Evolutionary conservation across 2,113 vertebrate species (phyloP), one percentile per base, ranked within the genome.

Genomic region (Menura novaehollandiae): DNA sequence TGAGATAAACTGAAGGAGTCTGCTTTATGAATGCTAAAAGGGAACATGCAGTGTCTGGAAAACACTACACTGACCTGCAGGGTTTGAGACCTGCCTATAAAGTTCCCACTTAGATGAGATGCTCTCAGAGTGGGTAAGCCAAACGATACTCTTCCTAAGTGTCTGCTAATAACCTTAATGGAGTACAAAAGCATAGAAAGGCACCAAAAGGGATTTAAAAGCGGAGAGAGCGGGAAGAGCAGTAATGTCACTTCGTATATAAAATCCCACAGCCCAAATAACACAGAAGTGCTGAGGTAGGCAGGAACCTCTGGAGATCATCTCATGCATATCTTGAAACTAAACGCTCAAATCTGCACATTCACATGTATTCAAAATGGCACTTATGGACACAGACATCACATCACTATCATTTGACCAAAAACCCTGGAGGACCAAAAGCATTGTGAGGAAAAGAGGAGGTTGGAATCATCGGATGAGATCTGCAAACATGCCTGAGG

Each of bases 81-180:
- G 80, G 64, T 81, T 95, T 95, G 91, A 91, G 83, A 77, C 43
- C 47, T 85, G 85, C 63, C 85, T 89, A 62, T 91, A 79, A 95
- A 93, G 55, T 78, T 83, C 53, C 80, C 87, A 83, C 93, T 90
- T 91, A 88, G 82, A 88, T 33, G 55, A 89, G 78, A 85, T 80
- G 78, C 52, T 94, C 80, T 94, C 87, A 85, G 81, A 83, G 53
- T 0, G 46, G 41, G 53, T 58, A 78, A 81, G 74, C 74, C 77
- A 82, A 95, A 75, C 60, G 76, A 10, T 1, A 2, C 14, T 85
- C 66, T 63, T 78, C 73, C 41, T 64, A 85, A 93, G 91, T 79
- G 63, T 88, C 84, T 88, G 71, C 56, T 97, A 94, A 96, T 95
- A 88, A 96, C 87, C 62, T 85, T 96, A 95, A 95, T 94, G 91